Conservation (phyloP, 37 sponge, comb jelly and placozoan species). For the Eunapius fragilis region DNA sequence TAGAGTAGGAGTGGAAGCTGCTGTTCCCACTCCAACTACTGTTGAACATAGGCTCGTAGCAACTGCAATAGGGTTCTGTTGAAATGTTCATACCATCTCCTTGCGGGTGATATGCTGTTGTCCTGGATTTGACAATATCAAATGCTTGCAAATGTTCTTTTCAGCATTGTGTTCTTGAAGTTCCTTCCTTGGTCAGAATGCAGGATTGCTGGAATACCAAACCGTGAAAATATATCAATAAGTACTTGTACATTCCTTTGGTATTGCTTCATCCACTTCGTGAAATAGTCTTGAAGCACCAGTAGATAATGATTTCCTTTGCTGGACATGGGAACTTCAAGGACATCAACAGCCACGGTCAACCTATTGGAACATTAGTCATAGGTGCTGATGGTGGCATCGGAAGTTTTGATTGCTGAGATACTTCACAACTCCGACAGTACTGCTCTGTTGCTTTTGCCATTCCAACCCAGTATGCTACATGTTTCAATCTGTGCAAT, state of each 20-base stretch:
- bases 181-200: constrained; percentile 39
- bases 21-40: constrained; percentile 27
- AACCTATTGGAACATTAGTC: constrained; percentile 27
- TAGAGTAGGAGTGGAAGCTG: constrained; percentile 29
- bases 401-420: constrained; percentile 18
- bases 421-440: constrained; percentile 26
- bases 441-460: constrained; percentile 10
- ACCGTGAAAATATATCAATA: constrained; percentile 7
- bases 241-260: constrained; percentile 17
- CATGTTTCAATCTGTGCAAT: no score
- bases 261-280: constrained; percentile 32
- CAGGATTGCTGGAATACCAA: constrained; percentile 31
- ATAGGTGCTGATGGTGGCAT: constrained; percentile 22
- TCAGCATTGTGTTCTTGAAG: constrained; percentile 31
- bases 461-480: constrained; percentile 37
- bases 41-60: constrained; percentile 18
- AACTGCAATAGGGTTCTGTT: constrained; percentile 32
- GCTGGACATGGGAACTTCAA: constrained; percentile 26
- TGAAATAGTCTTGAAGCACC: constrained; percentile 47
- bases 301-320: constrained; percentile 31
- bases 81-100: constrained; percentile 37
- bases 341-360: constrained; percentile 38
- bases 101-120: constrained; percentile 36
- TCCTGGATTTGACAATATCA: constrained; percentile 27
- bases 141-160: constrained; percentile 20